Evolutionary conservation across 1,140 invertebrate species (phyloP).

Genomic region (Copidosoma floridanum): DNA sequence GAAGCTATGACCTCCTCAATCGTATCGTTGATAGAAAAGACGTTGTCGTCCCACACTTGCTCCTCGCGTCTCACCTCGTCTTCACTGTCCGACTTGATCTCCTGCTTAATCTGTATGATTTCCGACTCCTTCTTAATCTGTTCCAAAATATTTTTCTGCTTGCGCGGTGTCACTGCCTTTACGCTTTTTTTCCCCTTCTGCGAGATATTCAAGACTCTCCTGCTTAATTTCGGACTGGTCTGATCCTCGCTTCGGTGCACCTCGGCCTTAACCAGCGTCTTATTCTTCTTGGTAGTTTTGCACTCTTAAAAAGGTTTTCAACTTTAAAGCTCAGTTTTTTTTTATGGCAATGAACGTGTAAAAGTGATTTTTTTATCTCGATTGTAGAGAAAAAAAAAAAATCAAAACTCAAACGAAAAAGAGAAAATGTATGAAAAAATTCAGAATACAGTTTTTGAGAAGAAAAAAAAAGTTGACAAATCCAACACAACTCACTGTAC

Average conservation of each 20-base stretch:
- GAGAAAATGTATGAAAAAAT: neutral
- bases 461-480: too few species aligned
- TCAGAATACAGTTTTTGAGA: too few species aligned
- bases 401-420: neutral
- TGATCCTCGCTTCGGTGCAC: slow-evolving; percentile 1
- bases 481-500: too few species aligned
- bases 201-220: slow-evolving; percentile 29
- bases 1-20: slow-evolving; percentile 52
- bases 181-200: slow-evolving; percentile 6
- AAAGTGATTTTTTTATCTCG: too few species aligned
- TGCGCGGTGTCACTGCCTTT: slow-evolving; percentile 9
- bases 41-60: too few species aligned
- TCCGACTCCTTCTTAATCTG: slow-evolving; percentile 25
- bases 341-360: too few species aligned
- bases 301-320: slow-evolving; percentile 18
- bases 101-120: slow-evolving; percentile 9
- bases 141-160: slow-evolving; percentile 26
- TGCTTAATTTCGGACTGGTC: slow-evolving; percentile 41
- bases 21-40: slow-evolving; percentile 45
- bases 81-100: neutral
- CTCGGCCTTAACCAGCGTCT: slow-evolving; percentile 6
- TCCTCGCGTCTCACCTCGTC: too few species aligned
- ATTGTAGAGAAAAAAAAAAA: neutral
- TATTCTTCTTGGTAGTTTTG: slow-evolving; percentile 21
- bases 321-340: too few species aligned